Evolutionary conservation across 1,140 invertebrate genomes (phyloP), one percentile per base, ranked within the genome.

Genomic region (Cardiocondyla obscurior): DNA sequence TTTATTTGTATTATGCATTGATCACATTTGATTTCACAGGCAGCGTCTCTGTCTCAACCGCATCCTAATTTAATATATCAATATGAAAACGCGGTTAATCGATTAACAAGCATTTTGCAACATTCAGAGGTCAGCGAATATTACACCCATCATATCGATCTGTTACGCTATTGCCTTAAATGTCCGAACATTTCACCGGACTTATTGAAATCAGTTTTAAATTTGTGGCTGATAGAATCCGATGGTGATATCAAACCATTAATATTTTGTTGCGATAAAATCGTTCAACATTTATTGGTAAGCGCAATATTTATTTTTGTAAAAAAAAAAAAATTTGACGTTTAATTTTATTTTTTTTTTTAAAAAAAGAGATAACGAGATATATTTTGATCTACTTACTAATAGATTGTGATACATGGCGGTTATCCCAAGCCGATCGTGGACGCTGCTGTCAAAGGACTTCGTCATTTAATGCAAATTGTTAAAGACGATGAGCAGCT

Each of bases 111-210:
- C 2, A 49, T 51, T 5, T 60, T 90, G 49, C 81, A 65, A 60
- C 14, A 44, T 19, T 83, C 74, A 7, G 77, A 85, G 6, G 49
- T 90, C n/a, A 44, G 69, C 33, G 51, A 91, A 2, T 84, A 82
- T 62, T 92, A 90, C 73, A 90, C 90, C 3, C 91, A 91, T 42
- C 90, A 92, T 55, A 86, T 89, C 46, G 84, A 87, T 57, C 60
- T 91, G 1, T 25, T 92, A 16, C 85, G 57, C 64, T 88, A 85
- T 69, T 85, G 83, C 28, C 58, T 91, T 28, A 60, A 70, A 16
- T 77, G 57, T 5, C 4, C 46, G 0, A 49, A 79, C 12, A 51
- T 89, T 42, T 51, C 84, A 4, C 58, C 69, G 0, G 58, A 83
- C 5, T 39, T 91, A 7, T 30, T 84, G 30, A 65, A 28, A 36